Base-by-base conservation (phyloP, 1,140 invertebrate species). In the Aphaenogaster rudis region DNA sequence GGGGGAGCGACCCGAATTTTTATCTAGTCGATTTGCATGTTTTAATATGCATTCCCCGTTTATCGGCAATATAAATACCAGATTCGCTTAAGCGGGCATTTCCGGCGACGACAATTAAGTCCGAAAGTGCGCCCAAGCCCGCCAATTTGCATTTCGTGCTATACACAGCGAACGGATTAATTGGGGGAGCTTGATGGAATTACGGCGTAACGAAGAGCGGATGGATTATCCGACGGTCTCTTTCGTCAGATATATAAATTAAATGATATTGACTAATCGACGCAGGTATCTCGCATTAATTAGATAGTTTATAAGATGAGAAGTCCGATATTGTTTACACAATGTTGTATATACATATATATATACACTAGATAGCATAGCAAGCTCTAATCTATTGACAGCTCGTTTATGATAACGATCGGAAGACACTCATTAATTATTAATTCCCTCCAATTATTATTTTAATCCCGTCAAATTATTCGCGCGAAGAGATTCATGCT, bases 51-150 rank as follows among this genome's bases (percentile, higher is more conserved):
- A 91, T 91, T 88, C 86, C 57, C 76, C 88, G 76, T 92, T 92
- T 91, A 93, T 91, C 89, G 88, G 59, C 86, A 81, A 91, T 92
- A 92, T 92, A 92, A 93, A 93, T 92, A 92, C 87, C 74, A 88
- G 88, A 91, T 87, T 91, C 88, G 88, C 85, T 87, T 84, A 90
- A 88, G 86, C 88, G 88, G 88, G 85, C 82, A 92, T 89, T 86
- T 71, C 82, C 82, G 72, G 78, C 69, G 81, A 89, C 77, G 86
- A 89, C 88, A 90, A 92, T 93, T 92, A 93, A 92, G 74, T 79
- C 81, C 50, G 86, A 82, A 90, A 91, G 87, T 87, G 86, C 69
- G 69, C 86, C 89, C 42, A 63, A 80, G 90, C 59, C 61, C 15
- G 77, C 72, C 89, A 88, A 92, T 92, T 91, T 92, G 89, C 90